phyloP scores from a whole-genome alignment of 2,797 vertebrate genomes.

The Anomalospiza imberbis region DNA sequence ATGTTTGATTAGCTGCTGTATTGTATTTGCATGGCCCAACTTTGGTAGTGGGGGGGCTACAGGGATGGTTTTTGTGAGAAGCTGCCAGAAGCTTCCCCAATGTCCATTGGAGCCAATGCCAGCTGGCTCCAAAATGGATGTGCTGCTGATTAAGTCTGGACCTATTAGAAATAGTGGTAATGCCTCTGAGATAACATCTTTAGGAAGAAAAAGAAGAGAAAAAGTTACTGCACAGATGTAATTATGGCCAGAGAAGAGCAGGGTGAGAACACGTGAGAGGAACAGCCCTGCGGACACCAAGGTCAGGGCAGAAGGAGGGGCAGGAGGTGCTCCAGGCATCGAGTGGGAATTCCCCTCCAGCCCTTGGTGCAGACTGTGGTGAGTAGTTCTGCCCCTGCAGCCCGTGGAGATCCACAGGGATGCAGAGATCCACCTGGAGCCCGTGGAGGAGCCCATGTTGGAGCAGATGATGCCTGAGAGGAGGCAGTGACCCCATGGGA shows the following conservation, averaged over 20 bases:
- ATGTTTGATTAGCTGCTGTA: neutral
- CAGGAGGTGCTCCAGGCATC: neutral
- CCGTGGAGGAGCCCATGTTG: neutral
- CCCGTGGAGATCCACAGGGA: neutral
- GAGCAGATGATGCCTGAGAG: neutral
- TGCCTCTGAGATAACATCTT: neutral
- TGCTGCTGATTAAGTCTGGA: neutral
- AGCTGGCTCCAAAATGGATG: neutral
- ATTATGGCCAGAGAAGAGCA: neutral
- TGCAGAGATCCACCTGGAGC: neutral
- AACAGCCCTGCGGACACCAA: neutral
- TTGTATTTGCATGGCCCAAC: neutral
- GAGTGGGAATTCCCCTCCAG: neutral
- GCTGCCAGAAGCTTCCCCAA: neutral
- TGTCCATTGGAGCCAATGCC: neutral
- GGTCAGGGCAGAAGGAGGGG: neutral
- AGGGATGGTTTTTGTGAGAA: neutral
- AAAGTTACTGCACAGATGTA: neutral
- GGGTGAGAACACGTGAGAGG: neutral
- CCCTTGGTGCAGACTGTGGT: neutral
- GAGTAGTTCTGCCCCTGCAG: neutral
- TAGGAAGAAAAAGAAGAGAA: too few species aligned
- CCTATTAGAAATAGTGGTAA: neutral
- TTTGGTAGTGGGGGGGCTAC: neutral
- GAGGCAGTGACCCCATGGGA: neutral